Conservation (phyloP, 2,888 invertebrate species). For the Dryomyza anilis region DNA sequence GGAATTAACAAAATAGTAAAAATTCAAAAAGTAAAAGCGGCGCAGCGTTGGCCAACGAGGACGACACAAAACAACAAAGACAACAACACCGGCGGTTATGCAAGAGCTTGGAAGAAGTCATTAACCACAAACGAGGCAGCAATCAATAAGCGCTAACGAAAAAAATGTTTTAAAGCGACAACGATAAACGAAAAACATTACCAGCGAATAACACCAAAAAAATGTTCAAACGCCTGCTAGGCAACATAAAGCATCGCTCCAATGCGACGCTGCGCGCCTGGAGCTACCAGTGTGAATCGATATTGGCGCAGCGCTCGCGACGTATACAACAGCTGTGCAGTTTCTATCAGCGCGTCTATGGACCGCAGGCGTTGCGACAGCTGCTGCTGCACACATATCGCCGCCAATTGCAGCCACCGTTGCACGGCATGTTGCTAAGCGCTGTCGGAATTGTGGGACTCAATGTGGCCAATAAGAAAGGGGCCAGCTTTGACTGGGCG, state of each 20-base stretch:
- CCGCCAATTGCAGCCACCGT: slow-evolving; percentile 59
- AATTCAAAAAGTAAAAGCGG: no score
- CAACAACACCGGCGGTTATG: slow-evolving; percentile 2
- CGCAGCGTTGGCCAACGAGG: background rate
- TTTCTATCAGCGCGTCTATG: slow-evolving; percentile 69
- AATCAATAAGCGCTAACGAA: background rate
- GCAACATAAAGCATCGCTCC: slow-evolving; percentile 62
- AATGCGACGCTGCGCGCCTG: slow-evolving; percentile 64
- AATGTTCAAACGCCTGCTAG: slow-evolving; percentile 47
- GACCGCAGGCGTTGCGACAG: slow-evolving; percentile 66
- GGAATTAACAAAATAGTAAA: no score
- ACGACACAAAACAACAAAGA: background rate
- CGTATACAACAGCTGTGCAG: slow-evolving; percentile 69
- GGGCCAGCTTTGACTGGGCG: slow-evolving; percentile 69
- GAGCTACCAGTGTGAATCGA: slow-evolving; percentile 65
- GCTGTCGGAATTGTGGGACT: slow-evolving; percentile 65
- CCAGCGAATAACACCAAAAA: background rate
- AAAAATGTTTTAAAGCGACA: background rate
- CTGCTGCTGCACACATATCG: slow-evolving; percentile 62
- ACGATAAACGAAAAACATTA: background rate
- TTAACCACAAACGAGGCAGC: background rate
- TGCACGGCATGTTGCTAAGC: slow-evolving; percentile 65
- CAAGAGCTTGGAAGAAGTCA: background rate
- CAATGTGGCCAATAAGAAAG: slow-evolving; percentile 43
- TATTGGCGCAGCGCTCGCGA: slow-evolving; percentile 67